A percentile compares a stretch with the other conserved stretches of the same genome.
Evolutionary conservation across 2,797 vertebrate genomes (phyloP).

Genomic region (Platyrinchus mystaceus): DNA sequence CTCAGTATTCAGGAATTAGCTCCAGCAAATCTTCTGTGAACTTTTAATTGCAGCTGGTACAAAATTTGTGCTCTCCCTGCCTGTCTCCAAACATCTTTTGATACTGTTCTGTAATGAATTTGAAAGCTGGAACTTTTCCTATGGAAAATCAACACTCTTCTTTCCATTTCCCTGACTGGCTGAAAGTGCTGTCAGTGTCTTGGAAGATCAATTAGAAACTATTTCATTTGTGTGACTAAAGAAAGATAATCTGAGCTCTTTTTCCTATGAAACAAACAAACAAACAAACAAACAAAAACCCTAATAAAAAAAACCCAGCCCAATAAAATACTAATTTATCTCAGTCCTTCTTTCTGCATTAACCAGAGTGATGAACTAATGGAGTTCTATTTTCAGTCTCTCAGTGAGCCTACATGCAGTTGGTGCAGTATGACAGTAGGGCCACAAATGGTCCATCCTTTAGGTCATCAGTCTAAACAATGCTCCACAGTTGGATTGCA

Average conservation of each 20-base stretch:
- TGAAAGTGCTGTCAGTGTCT: neutral
- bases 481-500: neutral
- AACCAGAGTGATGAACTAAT: neutral
- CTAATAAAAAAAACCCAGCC: too few relatives aligned
- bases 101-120: neutral
- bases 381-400: neutral
- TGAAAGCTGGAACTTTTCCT: neutral
- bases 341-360: neutral
- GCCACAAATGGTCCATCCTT: neutral
- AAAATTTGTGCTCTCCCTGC: neutral
- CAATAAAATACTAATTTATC: neutral
- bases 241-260: neutral
- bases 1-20: neutral
- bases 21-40: neutral
- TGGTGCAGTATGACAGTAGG: neutral
- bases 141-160: neutral
- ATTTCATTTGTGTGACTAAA: neutral
- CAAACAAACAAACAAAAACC: too few relatives aligned
- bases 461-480: neutral
- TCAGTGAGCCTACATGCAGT: neutral
- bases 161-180: neutral
- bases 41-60: slow-evolving; percentile 21
- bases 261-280: neutral
- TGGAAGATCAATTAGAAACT: neutral
- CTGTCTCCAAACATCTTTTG: neutral